Evolutionary conservation across 2,113 vertebrate species (phyloP).

Genomic region (Xenus cinereus): DNA sequence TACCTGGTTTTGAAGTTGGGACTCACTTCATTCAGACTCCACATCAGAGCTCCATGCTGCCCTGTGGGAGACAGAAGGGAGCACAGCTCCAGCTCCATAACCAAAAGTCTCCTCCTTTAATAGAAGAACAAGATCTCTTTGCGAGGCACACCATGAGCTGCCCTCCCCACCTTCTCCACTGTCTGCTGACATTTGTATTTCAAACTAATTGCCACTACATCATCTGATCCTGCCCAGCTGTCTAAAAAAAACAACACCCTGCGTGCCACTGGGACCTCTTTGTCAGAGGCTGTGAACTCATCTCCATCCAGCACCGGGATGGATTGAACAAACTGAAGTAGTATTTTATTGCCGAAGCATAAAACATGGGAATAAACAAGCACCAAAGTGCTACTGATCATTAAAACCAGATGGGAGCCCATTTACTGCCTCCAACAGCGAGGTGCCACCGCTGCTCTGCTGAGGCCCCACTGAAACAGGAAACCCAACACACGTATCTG

Average conservation of each 20-base stretch:
- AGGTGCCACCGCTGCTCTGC: background rate
- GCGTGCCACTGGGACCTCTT: background rate
- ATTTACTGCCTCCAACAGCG: constrained; percentile 34
- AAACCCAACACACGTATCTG: background rate
- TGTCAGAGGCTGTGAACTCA: constrained; percentile 23
- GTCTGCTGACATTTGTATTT: background rate
- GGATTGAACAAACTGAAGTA: constrained; percentile 33
- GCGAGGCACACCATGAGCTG: background rate
- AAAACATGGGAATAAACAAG: constrained; percentile 56
- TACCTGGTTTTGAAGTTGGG: background rate
- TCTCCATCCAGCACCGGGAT: constrained; percentile 24
- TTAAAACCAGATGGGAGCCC: constrained; percentile 61
- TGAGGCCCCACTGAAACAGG: constrained; percentile 42
- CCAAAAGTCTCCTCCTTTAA: background rate
- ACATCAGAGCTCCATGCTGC: background rate
- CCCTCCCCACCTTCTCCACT: background rate
- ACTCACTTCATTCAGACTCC: background rate
- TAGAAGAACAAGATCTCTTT: background rate
- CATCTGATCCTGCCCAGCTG: background rate
- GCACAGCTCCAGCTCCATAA: background rate
- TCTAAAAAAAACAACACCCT: background rate
- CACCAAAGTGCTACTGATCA: constrained; percentile 54
- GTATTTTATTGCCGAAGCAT: constrained; percentile 51
- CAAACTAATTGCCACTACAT: background rate
- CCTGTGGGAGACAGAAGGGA: rapidly evolving